Base-by-base conservation (phyloP, 2,888 invertebrate genomes). In the Stenodema calcarata region DNA sequence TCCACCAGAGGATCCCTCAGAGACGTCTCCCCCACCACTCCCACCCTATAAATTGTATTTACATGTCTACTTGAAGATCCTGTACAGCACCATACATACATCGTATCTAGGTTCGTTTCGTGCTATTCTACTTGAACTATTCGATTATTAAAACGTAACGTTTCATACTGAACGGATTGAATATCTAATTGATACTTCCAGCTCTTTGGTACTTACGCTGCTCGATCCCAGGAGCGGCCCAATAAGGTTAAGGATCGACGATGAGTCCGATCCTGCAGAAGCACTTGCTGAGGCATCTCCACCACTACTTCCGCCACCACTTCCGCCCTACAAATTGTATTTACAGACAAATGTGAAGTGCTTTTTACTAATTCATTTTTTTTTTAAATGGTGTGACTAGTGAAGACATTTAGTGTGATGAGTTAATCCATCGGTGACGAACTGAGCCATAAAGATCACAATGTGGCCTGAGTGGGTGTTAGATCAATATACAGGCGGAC, bases 221-320 rank as follows among this genome's bases (percentile, higher is more conserved):
- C 89, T 89, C 73, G 87, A 87, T n/a, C 89, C 89, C 28, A 90
- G 81, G 12, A 90, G 87, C 7, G 89, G 89, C 9, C 89, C 89
- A 42, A 89, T 81, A 18, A 90, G 83, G 73, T 84, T 88, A 28
- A 90, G 86, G 69, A 89, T 88, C n/a, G 88, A 88, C 18, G 89
- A 88, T 1, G 89, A 89, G 75, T 88, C 88, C 23, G 89, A 89
- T 28, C 89, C 89, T 9, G 87, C 87, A 54, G 87, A 87, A 30
- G 81, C 79, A 16, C 75, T 86, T 18, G 54, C 87, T n/a, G 69
- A 83, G 27, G 47, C 70, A 18, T 79, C 87, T 73, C 73, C 70
- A 2, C 70, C 70, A 79, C 79, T 47, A 54, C 54, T 54, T 27
- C 80, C 23, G 6, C 78, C 78, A n/a, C 54, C 18, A 27, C 62